These are phyloP conservation scores for Onchidella celtica DNA, from an alignment of 2,888 invertebrate species.

Conservation along the genomic window DNA sequence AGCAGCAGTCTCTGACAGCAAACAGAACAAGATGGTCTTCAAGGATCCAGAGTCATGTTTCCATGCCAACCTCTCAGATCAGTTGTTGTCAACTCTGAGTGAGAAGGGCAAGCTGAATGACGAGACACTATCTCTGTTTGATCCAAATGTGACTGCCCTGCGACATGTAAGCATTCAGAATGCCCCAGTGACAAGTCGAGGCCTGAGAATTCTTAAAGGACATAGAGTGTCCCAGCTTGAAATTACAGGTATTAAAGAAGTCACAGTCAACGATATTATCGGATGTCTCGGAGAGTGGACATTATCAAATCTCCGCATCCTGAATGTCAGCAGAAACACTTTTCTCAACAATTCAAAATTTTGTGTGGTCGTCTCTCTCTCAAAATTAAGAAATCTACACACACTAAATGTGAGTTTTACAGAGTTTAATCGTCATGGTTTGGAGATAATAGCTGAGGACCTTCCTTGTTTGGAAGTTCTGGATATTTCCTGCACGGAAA, in stretches of 20 bases:
- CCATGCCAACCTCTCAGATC: conserved; percentile 75
- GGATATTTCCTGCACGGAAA: conserved; percentile 85
- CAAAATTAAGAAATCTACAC: conserved; percentile 84
- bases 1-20: conserved; percentile 47
- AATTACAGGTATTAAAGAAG: conserved; percentile 83
- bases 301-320: conserved; percentile 83
- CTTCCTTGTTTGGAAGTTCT: conserved; percentile 84
- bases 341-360: conserved; percentile 84
- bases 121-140: conserved; percentile 84
- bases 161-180: conserved; percentile 84
- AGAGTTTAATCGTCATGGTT: conserved; percentile 85
- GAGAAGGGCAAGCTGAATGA: conserved; percentile 84
- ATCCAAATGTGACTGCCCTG: conserved; percentile 84
- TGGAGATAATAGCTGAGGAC: conserved; percentile 86
- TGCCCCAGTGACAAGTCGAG: conserved; percentile 83
- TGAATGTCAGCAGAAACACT: conserved; percentile 85
- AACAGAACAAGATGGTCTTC: conserved; percentile 66
- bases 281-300: conserved; percentile 86
- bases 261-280: conserved; percentile 84
- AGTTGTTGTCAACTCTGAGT: conserved; percentile 82
- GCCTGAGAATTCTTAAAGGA: conserved; percentile 83
- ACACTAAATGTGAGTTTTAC: conserved; percentile 85
- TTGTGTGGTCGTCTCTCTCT: conserved; percentile 84
- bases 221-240: conserved; percentile 85
- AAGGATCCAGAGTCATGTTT: conserved; percentile 74